Base-by-base conservation (phyloP, 1,140 invertebrate species). In the Spodoptera litura region DNA sequence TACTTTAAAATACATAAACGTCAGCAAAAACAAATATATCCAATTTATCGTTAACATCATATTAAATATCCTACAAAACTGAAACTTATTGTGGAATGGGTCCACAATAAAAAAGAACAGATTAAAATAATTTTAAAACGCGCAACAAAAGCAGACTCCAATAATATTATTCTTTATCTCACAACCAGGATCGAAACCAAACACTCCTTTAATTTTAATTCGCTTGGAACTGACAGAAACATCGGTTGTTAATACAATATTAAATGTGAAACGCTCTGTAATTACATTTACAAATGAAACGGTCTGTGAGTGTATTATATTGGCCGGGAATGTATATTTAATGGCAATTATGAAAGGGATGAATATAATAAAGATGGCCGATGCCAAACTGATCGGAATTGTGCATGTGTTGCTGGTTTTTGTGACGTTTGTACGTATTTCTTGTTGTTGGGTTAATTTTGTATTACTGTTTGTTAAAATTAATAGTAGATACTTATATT, bases 241-340 rank as follows among this genome's bases (percentile, higher is more conserved):
- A 59, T 73, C 44, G 13, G 13, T 35, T 11, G 12, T 73, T 49
- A 73, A 73, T 58, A 68, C 52, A 73, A 59, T 58, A 73, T 73
- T 58, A 59, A 73, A 59, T 38, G 71, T 25, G 58, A 56, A 73
- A 73, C 15, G 52, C 38, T 73, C 53, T 73, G 71, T 73, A 73
- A 73, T 59, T 44, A n/a, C 71, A 56, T 55, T 73, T 25, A 59
- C 56, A 49, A 49, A 25, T 38, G 49, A 58, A 73, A 59, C 35
- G 56, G 38, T 20, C 55, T 3, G 13, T 44, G 9, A 49, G 31
- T 62, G 38, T 49, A 66, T 66, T 66, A 51, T 70, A 70, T 20
- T 70, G 66, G 49, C 66, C 20, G 64, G 25, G 25, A 68, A 68
- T 68, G 49, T 52, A 27, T 70, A 53, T 70, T 70, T 70, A 70